A percentile compares a stretch with the other conserved stretches of the same genome.
phyloP scores from a whole-genome alignment of 2,888 invertebrate species.

The Zele albiditarsus region DNA sequence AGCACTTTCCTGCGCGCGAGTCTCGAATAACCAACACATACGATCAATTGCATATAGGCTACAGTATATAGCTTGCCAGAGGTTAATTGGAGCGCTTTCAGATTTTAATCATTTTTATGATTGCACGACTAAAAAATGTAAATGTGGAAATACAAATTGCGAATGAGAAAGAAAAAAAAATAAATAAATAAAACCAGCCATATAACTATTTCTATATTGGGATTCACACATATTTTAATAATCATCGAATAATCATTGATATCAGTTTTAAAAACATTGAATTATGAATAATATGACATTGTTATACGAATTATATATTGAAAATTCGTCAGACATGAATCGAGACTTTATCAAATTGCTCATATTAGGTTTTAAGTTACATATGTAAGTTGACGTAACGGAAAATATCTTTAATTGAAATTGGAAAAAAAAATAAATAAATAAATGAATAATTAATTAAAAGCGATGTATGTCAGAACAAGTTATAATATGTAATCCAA shows the following conservation, averaged over 20 bases:
- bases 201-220: not conserved
- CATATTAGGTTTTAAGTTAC: not conserved
- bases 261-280: not conserved
- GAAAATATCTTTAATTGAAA: not conserved
- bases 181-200: not conserved
- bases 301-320: not conserved
- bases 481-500: not conserved
- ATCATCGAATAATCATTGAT: not conserved
- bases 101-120: not conserved
- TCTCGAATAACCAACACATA: not conserved
- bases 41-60: not conserved
- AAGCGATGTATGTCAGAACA: not conserved
- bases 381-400: not conserved
- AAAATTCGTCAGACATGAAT: not conserved
- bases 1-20: not conserved
- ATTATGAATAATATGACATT: not conserved
- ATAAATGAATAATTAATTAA: not conserved
- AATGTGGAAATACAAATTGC: not conserved
- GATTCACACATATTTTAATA: not conserved
- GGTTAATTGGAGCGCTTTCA: not conserved
- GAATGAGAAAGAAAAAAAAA: not conserved
- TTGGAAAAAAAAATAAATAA: no score
- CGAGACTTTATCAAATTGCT: constrained; percentile 4
- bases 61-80: not conserved
- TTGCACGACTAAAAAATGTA: not conserved